phyloP scores from a whole-genome alignment of 2,888 invertebrate species.

The Pseudolycoriella hygida region DNA sequence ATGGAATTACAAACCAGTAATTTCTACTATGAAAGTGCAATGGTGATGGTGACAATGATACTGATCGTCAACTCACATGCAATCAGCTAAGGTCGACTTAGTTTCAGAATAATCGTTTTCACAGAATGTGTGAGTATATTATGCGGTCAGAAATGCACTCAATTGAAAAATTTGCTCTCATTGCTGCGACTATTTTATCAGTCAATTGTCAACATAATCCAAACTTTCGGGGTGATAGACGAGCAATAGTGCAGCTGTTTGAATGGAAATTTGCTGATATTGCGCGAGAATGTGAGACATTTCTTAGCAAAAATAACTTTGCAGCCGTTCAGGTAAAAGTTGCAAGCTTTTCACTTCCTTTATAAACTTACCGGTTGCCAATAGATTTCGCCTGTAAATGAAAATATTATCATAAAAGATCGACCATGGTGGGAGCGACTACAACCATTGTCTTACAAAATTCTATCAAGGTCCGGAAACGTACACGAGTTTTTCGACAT shows the following conservation, averaged over 20 bases:
- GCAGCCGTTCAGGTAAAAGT: slow-evolving; percentile 48
- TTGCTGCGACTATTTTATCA: no score
- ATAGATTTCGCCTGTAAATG: slow-evolving; percentile 39
- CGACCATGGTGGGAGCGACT: slow-evolving; percentile 76
- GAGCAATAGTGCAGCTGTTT: slow-evolving; percentile 55
- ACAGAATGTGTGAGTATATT: no score
- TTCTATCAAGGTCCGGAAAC: slow-evolving; percentile 54
- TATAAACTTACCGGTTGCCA: no score
- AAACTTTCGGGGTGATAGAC: slow-evolving; percentile 19
- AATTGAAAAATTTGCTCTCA: no score
- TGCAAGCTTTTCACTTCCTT: slow-evolving; percentile 1
- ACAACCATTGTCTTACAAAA: slow-evolving; percentile 59
- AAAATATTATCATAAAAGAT: slow-evolving; percentile 32
- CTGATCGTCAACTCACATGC: no score
- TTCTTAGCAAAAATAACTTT: slow-evolving; percentile 53
- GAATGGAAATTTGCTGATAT: slow-evolving; percentile 75
- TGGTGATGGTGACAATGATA: no score
- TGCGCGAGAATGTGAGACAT: slow-evolving; percentile 60
- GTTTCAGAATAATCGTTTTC: no score
- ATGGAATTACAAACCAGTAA: no score
- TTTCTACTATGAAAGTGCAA: no score
- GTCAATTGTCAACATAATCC: no score
- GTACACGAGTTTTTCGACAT: slow-evolving; percentile 50
- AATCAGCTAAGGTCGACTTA: no score
- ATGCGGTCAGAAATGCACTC: no score